Evolutionary conservation across 2,797 vertebrate genomes (phyloP), one percentile per base, ranked within the genome.

Genomic region (Streptopelia turtur): DNA sequence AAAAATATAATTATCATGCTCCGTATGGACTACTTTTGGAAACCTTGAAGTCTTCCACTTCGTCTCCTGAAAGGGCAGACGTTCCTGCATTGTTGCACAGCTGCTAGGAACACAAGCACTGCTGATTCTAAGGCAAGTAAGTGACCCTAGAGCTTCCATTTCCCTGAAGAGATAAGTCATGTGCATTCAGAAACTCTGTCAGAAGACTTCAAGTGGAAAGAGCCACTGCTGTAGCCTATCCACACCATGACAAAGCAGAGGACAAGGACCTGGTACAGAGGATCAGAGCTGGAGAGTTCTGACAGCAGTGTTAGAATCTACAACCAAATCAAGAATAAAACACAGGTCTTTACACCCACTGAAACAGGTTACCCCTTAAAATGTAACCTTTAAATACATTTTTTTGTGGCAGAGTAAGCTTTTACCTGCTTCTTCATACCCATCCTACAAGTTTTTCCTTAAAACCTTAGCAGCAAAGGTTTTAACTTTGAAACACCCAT

Each of bases 81-180:
- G 0, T 30, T 45, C 35, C 7, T 1, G 2, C 22, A 27, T 0
- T 63, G 30, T 35, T 21, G 17, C 61, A 71, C 2, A 14, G 52
- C 30, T 60, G 52, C 64, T 77, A 53, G n/a, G 17, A 93, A 28
- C 63, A 72, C 59, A 90, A 18, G 23, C 27, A 72, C 27, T 41
- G 39, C 11, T 31, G 47, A 18, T n/a, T n/a, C 33, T 6, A 15
- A 81, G 33, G 49, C 35, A 66, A 65, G 60, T 3, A 52, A 74
- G 27, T 6, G 24, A 81, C 30, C 11, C 13, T 69, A 57, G 14
- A 92, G 77, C 56, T 74, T 31, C 47, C 10, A 2, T 25, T 75
- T 75, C 70, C 59, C 47, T 39, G n/a, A 63, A 68, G 74, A 83
- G 7, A 11, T 35, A 66, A 31, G n/a, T 65, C 69, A 4, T 17